These are phyloP conservation scores for Drosophila takahashii DNA, from an alignment of 1,140 invertebrate genomes.

Conservation along the genomic window DNA sequence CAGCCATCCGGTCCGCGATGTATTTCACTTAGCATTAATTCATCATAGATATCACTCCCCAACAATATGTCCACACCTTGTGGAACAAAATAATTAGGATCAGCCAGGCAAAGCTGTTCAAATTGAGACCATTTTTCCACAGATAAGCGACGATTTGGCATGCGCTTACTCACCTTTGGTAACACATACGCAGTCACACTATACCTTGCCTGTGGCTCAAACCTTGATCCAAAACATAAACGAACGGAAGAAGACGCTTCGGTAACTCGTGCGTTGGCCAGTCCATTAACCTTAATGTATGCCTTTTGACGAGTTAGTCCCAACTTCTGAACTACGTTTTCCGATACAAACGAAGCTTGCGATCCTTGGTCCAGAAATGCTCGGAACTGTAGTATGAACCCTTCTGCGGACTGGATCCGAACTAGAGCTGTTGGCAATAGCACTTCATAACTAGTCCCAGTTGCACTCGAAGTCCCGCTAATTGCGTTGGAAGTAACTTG, in stretches of 20 bases:
- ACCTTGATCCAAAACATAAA: neutral
- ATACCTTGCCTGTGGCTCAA: neutral
- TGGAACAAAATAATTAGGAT: conserved; percentile 1
- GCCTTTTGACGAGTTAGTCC: neutral
- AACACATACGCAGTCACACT: neutral
- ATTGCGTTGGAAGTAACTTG: too few relatives aligned
- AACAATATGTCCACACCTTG: conserved; percentile 1
- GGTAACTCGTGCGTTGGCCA: neutral
- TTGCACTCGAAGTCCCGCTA: too few relatives aligned
- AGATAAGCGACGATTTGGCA: neutral
- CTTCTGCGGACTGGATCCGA: too few relatives aligned
- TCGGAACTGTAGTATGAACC: too few relatives aligned
- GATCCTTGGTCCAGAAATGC: too few relatives aligned
- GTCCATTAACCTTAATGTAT: conserved; percentile 1
- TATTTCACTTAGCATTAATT: conserved; percentile 1
- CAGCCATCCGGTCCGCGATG: neutral
- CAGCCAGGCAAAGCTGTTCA: neutral
- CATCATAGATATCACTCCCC: neutral
- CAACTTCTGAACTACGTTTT: neutral
- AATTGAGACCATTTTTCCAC: conserved; percentile 2
- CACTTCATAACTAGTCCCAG: too few relatives aligned
- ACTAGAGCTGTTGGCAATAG: too few relatives aligned
- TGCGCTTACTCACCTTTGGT: neutral
- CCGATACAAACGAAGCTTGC: too few relatives aligned
- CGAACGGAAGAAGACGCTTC: neutral